phyloP scores from a whole-genome alignment of 2,888 invertebrate species.

The Pollenia labialis region DNA sequence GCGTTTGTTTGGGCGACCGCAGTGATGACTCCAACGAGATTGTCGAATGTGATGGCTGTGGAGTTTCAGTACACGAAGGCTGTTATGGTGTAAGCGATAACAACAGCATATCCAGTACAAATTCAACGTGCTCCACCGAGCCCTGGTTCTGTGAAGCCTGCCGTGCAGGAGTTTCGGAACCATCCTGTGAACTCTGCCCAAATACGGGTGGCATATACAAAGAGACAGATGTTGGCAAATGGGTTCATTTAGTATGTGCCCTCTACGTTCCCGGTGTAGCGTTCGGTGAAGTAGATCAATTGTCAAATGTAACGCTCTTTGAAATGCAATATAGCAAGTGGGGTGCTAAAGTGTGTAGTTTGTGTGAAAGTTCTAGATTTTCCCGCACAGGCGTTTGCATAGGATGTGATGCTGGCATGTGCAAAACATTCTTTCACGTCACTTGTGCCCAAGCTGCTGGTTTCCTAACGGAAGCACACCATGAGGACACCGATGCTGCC shows the following conservation, averaged over 20 bases:
- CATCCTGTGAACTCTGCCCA: conserved; percentile 97
- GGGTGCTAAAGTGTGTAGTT: conserved; percentile 95
- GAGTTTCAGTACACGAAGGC: conserved; percentile 98
- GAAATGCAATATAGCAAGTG: conserved; percentile 99
- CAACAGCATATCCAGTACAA: conserved; percentile 95
- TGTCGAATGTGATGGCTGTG: conserved; percentile 98
- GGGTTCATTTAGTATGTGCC: conserved; percentile 99
- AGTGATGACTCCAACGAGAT: conserved; percentile 98
- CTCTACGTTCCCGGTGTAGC: conserved; percentile 98
- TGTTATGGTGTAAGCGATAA: conserved; percentile 98
- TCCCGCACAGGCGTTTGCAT: conserved; percentile 97
- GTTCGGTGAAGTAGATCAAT: conserved; percentile 96
- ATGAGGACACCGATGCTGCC: conserved; percentile 95
- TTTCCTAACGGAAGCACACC: conserved; percentile 95
- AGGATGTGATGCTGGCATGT: conserved; percentile 99
- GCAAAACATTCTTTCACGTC: conserved; percentile 98
- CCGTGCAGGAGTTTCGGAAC: conserved; percentile 93
- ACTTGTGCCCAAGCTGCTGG: conserved; percentile 98
- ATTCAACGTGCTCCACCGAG: conserved; percentile 97
- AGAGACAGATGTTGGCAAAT: conserved; percentile 98
- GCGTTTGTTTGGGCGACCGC: conserved; percentile 95
- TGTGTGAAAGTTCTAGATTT: conserved; percentile 94
- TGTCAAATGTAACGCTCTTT: conserved; percentile 96
- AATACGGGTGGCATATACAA: conserved; percentile 96
- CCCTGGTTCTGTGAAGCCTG: conserved; percentile 99